Evolutionary conservation across 2,888 invertebrate genomes (phyloP).

Genomic region (Drosophila koepferae): DNA sequence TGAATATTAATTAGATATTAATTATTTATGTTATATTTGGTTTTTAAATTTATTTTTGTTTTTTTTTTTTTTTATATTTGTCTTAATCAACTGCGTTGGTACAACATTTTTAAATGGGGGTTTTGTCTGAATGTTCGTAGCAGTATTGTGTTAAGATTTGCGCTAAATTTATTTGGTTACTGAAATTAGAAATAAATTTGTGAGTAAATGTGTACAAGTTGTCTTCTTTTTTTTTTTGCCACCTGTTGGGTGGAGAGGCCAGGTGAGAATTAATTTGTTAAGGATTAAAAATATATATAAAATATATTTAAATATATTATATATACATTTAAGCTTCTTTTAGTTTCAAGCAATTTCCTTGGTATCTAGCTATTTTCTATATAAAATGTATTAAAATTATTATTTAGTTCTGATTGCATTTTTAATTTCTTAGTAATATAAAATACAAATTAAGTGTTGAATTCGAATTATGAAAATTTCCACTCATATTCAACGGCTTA

Average conservation of each 20-base stretch:
- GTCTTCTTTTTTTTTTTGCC: conserved; percentile 25
- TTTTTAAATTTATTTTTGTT: conserved; percentile 42
- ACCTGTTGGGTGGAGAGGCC: conserved; percentile 59
- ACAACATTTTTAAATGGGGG: conserved; percentile 77
- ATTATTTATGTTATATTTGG: conserved; percentile 47
- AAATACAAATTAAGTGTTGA: background rate
- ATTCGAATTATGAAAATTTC: background rate
- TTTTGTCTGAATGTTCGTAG: conserved; percentile 66
- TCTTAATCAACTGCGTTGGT: conserved; percentile 83
- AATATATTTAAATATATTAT: background rate
- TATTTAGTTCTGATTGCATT: background rate
- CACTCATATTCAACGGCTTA: conserved; percentile 42
- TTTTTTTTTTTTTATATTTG: conserved; percentile 57
- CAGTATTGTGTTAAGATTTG: conserved; percentile 69
- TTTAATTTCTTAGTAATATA: background rate
- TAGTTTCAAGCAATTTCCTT: conserved; percentile 6
- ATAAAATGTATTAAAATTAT: background rate
- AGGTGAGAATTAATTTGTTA: background rate
- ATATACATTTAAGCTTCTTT: background rate
- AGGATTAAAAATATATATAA: background rate
- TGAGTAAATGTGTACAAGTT: conserved; percentile 18
- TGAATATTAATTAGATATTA: conserved; percentile 51
- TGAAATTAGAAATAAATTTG: conserved; percentile 54
- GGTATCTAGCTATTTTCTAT: background rate
- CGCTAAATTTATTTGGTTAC: conserved; percentile 66